Evolutionary conservation across 2,888 invertebrate genomes (phyloP).

Genomic region (Cabera pusaria): DNA sequence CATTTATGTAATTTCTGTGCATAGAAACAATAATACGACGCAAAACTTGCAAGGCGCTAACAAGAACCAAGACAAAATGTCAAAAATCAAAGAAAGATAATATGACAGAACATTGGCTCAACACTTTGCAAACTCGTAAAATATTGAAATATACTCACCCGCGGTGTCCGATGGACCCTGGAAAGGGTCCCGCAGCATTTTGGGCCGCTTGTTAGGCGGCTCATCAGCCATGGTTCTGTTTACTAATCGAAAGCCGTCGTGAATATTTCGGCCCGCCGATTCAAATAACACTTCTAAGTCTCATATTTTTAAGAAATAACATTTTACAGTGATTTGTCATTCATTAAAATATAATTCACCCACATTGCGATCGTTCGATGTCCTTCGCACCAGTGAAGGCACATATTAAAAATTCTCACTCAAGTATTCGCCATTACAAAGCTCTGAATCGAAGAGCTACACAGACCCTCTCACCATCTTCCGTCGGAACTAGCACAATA

Average conservation of each 20-base stretch:
- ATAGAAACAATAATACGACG: conserved; percentile 73
- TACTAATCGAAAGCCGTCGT: conserved; percentile 87
- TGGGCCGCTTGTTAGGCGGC: conserved; percentile 98
- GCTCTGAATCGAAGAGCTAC: conserved; percentile 87
- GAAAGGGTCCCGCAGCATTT: conserved; percentile 93
- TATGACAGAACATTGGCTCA: conserved; percentile 70
- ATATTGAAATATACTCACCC: conserved; percentile 85
- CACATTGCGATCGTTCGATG: conserved; percentile 87
- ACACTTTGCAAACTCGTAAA: conserved; percentile 61
- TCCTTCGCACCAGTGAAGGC: conserved; percentile 89
- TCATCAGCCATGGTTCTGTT: conserved; percentile 96
- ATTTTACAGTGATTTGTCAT: conserved; percentile 81
- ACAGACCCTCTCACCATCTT: conserved; percentile 90
- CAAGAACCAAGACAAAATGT: conserved; percentile 74
- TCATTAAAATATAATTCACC: conserved; percentile 83
- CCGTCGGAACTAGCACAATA: conserved; percentile 88
- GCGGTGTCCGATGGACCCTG: conserved; percentile 91
- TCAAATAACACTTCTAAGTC: conserved; percentile 82
- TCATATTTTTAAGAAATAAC: conserved; percentile 79
- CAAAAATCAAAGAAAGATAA: conserved; percentile 72
- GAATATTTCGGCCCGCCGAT: conserved; percentile 84
- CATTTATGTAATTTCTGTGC: conserved; percentile 16
- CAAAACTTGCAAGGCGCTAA: conserved; percentile 78
- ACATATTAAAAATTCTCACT: conserved; percentile 88
- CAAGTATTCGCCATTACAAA: conserved; percentile 93